A percentile compares a stretch with the other conserved stretches of the same genome.
Evolutionary conservation across 2,113 vertebrate species (phyloP).

Genomic region (Fukomys damarensis): DNA sequence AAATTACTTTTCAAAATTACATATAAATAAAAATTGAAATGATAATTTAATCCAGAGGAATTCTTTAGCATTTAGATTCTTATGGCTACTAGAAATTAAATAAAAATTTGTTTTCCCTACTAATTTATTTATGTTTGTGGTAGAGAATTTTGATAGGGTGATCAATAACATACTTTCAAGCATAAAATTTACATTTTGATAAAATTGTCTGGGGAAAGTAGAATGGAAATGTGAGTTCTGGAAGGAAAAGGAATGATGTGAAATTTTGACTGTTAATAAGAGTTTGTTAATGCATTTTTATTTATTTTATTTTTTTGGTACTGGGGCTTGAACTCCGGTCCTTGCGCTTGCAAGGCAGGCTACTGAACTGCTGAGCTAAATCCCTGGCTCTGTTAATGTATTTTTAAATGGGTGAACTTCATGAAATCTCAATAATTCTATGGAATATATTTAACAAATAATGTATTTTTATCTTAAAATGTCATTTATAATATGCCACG

Average conservation of each 20-base stretch:
- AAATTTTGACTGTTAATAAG: neutral
- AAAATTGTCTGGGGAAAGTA: slow-evolving; percentile 3
- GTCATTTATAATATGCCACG: neutral
- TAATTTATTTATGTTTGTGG: slow-evolving; percentile 41
- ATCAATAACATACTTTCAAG: slow-evolving; percentile 19
- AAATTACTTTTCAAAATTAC: slow-evolving; percentile 25
- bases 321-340: too few relatives aligned
- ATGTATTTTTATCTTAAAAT: slow-evolving; percentile 34
- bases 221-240: slow-evolving; percentile 15
- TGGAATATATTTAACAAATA: neutral
- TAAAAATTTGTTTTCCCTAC: slow-evolving; percentile 25
- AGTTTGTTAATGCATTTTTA: slow-evolving; percentile 2
- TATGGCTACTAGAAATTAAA: slow-evolving; percentile 20
- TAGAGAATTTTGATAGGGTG: neutral
- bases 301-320: too few relatives aligned
- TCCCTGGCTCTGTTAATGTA: neutral
- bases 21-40: slow-evolving; percentile 50
- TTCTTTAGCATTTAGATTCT: neutral
- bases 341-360: too few relatives aligned
- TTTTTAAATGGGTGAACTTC: neutral
- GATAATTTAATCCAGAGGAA: neutral
- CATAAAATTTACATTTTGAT: slow-evolving; percentile 51
- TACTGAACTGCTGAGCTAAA: too few relatives aligned
- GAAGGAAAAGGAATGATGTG: neutral
- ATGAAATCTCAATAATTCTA: neutral